Base-by-base conservation (phyloP, 2,113 vertebrate species). In the Propithecus coquereli region DNA sequence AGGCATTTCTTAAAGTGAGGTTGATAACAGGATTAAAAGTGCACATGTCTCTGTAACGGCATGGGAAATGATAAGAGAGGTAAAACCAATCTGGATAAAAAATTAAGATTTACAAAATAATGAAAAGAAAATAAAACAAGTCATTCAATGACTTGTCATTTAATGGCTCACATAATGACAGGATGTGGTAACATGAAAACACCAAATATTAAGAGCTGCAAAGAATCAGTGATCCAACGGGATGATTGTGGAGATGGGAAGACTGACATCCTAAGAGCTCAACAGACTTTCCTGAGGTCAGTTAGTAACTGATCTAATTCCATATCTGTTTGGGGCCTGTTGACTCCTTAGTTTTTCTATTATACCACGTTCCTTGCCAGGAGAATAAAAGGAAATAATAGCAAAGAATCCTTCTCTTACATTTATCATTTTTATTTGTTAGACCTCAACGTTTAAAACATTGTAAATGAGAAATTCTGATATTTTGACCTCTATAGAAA, bases 361-460 rank as follows among this genome's bases (percentile, higher is more conserved):
- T 65, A 20, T 11, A 25, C 32, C 37, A 34, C 5, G 6, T 40
- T 82, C 34, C 20, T 90, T 93, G 32, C 25, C 16, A 18, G 47
- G 57, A 93, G 57, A 86, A 94, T 17, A 23, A 96, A 90, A 89
- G 43, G 32, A 87, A 81, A 89, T 77, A 95, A 59, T 12, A 43
- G n/a, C 11, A 50, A 86, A 90, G 34, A 57, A 16, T 52, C 14
- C 66, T 92, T 73, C 18, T 93, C 16, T 30, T 77, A n/a, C 2
- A 50, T 2, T 79, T 82, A 20, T 17, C 47, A 74, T 50, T 85
- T 71, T 90, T 61, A 65, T 90, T 93, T 32, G 65, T 91, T 43
- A 81, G 50, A 37, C 18, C n/a, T 47, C 59, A 77, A 63, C 1
- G 32, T 68, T 63, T 95, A 94, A 94, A 96, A 83, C 73, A 68